These are phyloP conservation scores for Blomia tropicalis DNA, from an alignment of 2,888 invertebrate species.

Conservation along the genomic window DNA sequence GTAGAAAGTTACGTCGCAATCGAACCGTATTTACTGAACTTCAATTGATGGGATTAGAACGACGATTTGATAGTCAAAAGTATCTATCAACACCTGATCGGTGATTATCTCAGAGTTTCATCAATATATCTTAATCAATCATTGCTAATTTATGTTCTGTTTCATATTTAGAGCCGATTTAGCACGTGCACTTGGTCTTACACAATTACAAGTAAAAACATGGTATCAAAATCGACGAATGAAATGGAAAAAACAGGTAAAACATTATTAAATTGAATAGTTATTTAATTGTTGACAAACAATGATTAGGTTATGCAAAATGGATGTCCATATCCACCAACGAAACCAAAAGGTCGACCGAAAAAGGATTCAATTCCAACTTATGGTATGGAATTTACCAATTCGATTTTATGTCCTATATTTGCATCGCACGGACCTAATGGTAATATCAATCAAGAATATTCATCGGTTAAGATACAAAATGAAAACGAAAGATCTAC, in stretches of 20 bases:
- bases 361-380: slow-evolving; percentile 34
- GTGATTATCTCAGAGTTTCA: not conserved
- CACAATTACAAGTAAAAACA: slow-evolving; percentile 40
- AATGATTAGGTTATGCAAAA: slow-evolving; percentile 34
- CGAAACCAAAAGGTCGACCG: slow-evolving; percentile 37
- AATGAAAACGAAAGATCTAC: too few relatives aligned
- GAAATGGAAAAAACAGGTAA: slow-evolving; percentile 41
- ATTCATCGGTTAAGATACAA: too few relatives aligned
- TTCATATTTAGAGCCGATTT: slow-evolving; percentile 32
- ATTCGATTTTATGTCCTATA: slow-evolving; percentile 9
- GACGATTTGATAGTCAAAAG: slow-evolving; percentile 38
- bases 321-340: slow-evolving; percentile 36
- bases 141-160: not conserved
- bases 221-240: slow-evolving; percentile 41
- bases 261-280: not conserved
- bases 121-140: not conserved
- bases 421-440: not conserved
- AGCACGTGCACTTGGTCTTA: slow-evolving; percentile 37
- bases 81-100: slow-evolving; percentile 39
- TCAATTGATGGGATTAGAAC: slow-evolving; percentile 37
- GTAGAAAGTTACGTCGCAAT: slow-evolving; percentile 29
- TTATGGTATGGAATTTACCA: slow-evolving; percentile 21
- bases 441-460: too few relatives aligned
- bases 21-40: slow-evolving; percentile 34
- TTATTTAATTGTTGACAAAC: not conserved